phyloP scores from a whole-genome alignment of 2,113 vertebrate species.

The Misgurnus anguillicaudatus region DNA sequence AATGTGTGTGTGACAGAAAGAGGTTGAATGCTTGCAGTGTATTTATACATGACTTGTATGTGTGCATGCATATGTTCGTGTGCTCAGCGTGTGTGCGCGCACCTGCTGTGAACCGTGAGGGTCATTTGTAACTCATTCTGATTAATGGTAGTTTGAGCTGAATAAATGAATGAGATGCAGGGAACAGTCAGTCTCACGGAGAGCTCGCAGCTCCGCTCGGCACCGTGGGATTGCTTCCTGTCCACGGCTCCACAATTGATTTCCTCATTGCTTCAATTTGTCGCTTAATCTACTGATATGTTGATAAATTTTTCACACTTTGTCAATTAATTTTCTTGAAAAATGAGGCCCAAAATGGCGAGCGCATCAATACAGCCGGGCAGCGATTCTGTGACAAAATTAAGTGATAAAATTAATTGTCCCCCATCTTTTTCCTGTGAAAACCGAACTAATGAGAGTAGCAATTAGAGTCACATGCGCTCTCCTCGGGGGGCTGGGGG shows the following conservation, averaged over 20 bases:
- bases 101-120: slow-evolving; percentile 64
- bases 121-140: slow-evolving; percentile 77
- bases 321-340: slow-evolving; percentile 83
- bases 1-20: slow-evolving; percentile 19
- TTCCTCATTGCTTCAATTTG: slow-evolving; percentile 82
- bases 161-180: slow-evolving; percentile 76
- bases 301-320: slow-evolving; percentile 79
- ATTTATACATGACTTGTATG: slow-evolving; percentile 31
- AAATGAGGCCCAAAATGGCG: slow-evolving; percentile 68
- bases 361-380: slow-evolving; percentile 71
- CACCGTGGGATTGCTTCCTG: slow-evolving; percentile 61
- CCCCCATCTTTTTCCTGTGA: slow-evolving; percentile 73
- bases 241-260: slow-evolving; percentile 80
- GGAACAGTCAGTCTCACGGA: slow-evolving; percentile 71
- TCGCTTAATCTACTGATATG: slow-evolving; percentile 80
- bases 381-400: slow-evolving; percentile 76
- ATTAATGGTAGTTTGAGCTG: slow-evolving; percentile 79
- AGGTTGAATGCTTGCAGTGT: slow-evolving; percentile 29
- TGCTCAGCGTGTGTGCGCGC: slow-evolving; percentile 45
- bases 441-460: slow-evolving; percentile 83
- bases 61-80: slow-evolving; percentile 45
- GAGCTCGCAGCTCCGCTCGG: slow-evolving; percentile 63
- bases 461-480: slow-evolving; percentile 81
- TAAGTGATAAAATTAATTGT: slow-evolving; percentile 84
- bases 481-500: slow-evolving; percentile 72